Evolutionary conservation across 1,140 invertebrate species (phyloP), one percentile per base, ranked within the genome.

Genomic region (Dryas iulia): DNA sequence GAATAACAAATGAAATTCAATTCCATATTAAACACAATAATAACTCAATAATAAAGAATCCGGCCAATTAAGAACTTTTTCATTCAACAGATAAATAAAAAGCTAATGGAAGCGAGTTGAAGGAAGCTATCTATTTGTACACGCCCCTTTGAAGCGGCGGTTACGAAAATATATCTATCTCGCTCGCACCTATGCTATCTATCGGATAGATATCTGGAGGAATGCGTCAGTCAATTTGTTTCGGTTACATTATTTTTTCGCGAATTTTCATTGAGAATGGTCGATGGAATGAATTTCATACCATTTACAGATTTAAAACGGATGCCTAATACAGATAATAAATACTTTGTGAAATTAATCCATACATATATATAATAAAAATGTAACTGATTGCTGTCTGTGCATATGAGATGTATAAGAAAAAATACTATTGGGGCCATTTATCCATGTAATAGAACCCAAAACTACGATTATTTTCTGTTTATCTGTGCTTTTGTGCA

Each of bases 111-210:
- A 79, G 80, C 80, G 76, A 79, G 78, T 82, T 77, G 67, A 71
- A 81, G 71, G 69, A 72, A 79, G 69, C 82, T 87, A 76, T 87
- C 83, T 87, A 86, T 86, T 80, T 69, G 78, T 77, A 66, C 81
- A 80, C 83, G 83, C 85, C 85, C 79, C 39, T 72, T 67, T 56
- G 68, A 31, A 35, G 59, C 62, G 73, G 52, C 35, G 54, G 47
- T 59, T 23, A 63, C 35, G 33, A 47, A 76, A 35, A 59, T 76
- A 79, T 64, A 72, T 4, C 62, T 54, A 31, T 79, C 78, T 62
- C 76, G 66, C 58, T 87, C 71, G n/a, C 68, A 53, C 83, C 14
- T 47, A 59, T 56, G 59, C 23, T 63, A 56, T 53, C 30, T 52
- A 63, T 54, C 47, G 23, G 3, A 54, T 63, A 62, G 39, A 31